Evolutionary conservation across 2,797 vertebrate species (phyloP), one percentile per base, ranked within the genome.

Genomic region (Denticeps clupeoides): DNA sequence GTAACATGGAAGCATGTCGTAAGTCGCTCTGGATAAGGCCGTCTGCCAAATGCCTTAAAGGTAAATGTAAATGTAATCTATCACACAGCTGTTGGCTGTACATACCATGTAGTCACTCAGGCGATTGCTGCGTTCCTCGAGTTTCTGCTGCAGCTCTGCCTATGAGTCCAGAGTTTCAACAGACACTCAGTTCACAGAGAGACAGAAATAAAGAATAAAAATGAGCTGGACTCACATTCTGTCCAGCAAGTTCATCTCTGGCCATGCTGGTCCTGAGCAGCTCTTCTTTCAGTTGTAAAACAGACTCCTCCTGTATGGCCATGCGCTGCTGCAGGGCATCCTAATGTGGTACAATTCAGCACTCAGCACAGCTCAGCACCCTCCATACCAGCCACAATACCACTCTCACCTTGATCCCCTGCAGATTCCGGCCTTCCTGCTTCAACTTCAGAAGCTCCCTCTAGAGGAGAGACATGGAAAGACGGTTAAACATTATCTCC

Each of bases 281-380:
- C 46, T 99, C 93, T 61, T 97, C 92, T 77, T 97, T 99, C 49
- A 97, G 83, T 73, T 97, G 92, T 54, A 99, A 87, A n/a, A 98
- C 87, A 0, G 86, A 73, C 0, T 84, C 66, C 19, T 99, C 95
- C 72, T 98, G 94, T 58, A 85, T 74, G 49, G 83, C 67, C 65
- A 98, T 67, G 50, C 93, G 82, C 70, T 94, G 93, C 76, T 97
- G 95, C 68, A 97, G 80, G 19, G 92, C 91, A 15, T 94, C 91
- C 95, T 99, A 63, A 28, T 19, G n/a, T n/a, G 7, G 2, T 29
- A 15, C 15, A 10, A 11, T 47, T 13, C 21, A 33, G n/a, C 4
- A 8, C n/a, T 45, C 43, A 44, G 11, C 10, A 26, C 12, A 28
- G 10, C 29, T 41, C 19, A 51, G 5, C 9, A 42, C 0, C 1